Conservation (phyloP, 2,113 vertebrate genomes). For the Galemys pyrenaicus region DNA sequence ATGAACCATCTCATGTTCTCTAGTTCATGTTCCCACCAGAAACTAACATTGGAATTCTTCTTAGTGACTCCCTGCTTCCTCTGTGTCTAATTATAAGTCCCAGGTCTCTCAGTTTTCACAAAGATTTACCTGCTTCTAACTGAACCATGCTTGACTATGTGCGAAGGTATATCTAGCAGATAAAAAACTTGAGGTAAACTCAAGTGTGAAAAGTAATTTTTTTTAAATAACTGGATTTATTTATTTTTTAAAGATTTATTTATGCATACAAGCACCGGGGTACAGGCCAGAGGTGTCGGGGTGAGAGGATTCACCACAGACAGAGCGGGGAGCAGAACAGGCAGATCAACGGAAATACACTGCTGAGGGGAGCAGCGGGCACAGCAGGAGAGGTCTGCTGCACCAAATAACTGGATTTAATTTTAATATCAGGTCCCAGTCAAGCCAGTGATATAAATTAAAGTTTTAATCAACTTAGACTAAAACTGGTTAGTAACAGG, state of each 20-base stretch:
- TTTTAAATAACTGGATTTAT: slow-evolving; percentile 20
- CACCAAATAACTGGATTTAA: slow-evolving; percentile 7
- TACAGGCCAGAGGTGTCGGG: too few species aligned
- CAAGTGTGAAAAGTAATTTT: not conserved
- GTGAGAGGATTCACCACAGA: too few species aligned
- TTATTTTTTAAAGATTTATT: too few species aligned
- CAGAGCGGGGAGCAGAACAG: too few species aligned
- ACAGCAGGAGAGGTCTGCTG: too few species aligned
- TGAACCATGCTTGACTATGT: not conserved
- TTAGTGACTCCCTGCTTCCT: not conserved
- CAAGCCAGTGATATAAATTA: not conserved
- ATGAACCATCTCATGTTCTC: not conserved
- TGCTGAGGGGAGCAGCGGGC: too few species aligned
- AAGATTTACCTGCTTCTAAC: slow-evolving; percentile 9
- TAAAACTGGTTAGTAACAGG: not conserved
- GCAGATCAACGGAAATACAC: too few species aligned
- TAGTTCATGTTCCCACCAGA: not conserved
- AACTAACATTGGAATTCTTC: not conserved
- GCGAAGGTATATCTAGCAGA: slow-evolving; percentile 3
- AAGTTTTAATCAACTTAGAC: not conserved
- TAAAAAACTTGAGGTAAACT: not conserved
- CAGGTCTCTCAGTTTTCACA: not conserved
- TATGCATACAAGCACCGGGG: too few species aligned
- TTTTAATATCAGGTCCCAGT: slow-evolving; percentile 13
- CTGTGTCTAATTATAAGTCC: not conserved